phyloP scores from a whole-genome alignment of 37 sponge, comb jelly and placozoan genomes.

The Diacarnus erythraeanus region DNA sequence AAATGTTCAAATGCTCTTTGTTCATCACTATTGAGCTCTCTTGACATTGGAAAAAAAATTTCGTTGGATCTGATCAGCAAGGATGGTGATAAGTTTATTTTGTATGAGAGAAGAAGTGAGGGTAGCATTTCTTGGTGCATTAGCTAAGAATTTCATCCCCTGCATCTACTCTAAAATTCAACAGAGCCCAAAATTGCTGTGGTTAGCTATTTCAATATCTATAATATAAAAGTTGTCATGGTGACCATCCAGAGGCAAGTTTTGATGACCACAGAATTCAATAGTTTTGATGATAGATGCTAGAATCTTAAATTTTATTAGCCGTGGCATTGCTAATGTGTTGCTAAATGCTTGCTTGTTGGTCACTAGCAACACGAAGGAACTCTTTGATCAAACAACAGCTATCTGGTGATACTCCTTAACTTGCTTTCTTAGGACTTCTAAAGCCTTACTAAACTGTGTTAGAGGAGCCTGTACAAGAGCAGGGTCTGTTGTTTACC shows the following conservation, averaged over 20 bases:
- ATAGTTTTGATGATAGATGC: constrained; percentile 22
- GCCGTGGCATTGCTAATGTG: background rate
- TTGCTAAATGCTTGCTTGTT: background rate
- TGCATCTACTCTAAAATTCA: constrained; percentile 55
- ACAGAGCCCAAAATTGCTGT: constrained; percentile 65
- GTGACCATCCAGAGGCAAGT: constrained; percentile 14
- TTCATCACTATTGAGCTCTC: constrained; percentile 55
- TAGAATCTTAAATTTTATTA: background rate
- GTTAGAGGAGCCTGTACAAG: constrained; percentile 50
- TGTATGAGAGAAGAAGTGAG: constrained; percentile 52
- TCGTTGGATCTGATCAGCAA: constrained; percentile 40
- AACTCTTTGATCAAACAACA: constrained; percentile 23
- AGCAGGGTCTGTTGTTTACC: background rate
- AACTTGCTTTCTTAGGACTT: constrained; percentile 15
- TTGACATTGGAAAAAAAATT: constrained; percentile 40
- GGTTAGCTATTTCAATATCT: constrained; percentile 23
- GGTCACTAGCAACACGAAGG: constrained; percentile 18
- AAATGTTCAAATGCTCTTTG: constrained; percentile 64
- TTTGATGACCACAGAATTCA: constrained; percentile 40
- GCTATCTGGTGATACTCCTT: constrained; percentile 56
- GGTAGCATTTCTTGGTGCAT: constrained; percentile 18
- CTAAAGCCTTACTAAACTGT: constrained; percentile 34
- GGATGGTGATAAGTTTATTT: constrained; percentile 64
- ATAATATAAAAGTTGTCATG: background rate
- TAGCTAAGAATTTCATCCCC: constrained; percentile 54